phyloP scores from a whole-genome alignment of 1,140 invertebrate genomes.

The Fopius arisanus region DNA sequence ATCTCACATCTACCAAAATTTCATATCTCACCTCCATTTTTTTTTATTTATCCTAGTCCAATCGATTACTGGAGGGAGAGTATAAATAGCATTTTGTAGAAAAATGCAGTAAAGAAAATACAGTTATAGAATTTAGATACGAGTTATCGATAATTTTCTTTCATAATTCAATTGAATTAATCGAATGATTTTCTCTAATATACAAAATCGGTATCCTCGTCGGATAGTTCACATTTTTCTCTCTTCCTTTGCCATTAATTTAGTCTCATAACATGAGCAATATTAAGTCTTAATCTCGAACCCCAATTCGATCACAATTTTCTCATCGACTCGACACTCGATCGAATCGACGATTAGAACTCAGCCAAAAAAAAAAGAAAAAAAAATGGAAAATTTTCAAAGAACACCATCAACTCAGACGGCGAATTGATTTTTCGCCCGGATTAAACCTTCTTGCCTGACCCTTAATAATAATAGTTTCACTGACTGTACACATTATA shows the following conservation, averaged over 20 bases:
- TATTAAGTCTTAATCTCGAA: conserved; percentile 38
- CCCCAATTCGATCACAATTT: conserved; percentile 32
- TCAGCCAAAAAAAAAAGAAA: conserved; percentile 31
- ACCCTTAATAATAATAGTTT: conserved; percentile 66
- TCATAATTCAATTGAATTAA: background rate
- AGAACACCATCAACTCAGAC: conserved; percentile 14
- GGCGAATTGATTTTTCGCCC: conserved; percentile 26
- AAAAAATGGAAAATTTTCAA: conserved; percentile 30
- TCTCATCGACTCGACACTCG: conserved; percentile 12
- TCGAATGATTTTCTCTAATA: conserved; percentile 3
- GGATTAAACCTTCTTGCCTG: conserved; percentile 51
- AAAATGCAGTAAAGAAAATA: conserved; percentile 32
- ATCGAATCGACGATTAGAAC: conserved; percentile 9
- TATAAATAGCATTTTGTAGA: conserved; percentile 33
- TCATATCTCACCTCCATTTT: conserved; percentile 12
- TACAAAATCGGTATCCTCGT: conserved; percentile 15
- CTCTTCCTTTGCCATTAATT: conserved; percentile 38
- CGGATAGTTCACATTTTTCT: conserved; percentile 6
- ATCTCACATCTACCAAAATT: background rate
- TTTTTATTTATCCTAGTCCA: conserved; percentile 18
- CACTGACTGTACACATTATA: conserved; percentile 66
- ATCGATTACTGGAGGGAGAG: conserved; percentile 12
- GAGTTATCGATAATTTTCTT: conserved; percentile 39
- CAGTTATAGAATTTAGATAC: conserved; percentile 35
- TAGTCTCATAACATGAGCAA: conserved; percentile 46